phyloP scores from a whole-genome alignment of 2,113 vertebrate species.

The Halichoerus grypus region DNA sequence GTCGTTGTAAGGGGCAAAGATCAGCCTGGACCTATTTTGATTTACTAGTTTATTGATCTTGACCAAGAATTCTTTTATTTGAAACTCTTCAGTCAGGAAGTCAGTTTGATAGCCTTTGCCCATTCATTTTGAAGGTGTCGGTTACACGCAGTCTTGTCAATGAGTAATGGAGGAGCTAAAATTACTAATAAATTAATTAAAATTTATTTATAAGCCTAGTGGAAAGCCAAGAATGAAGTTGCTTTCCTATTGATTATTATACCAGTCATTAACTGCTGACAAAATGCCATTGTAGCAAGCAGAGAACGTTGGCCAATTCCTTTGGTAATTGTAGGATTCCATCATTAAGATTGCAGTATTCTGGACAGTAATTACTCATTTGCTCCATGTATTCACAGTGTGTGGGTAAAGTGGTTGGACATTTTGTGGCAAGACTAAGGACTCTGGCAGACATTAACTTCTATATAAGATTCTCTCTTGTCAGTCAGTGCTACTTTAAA shows the following conservation, averaged over 20 bases:
- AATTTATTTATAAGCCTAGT: constrained; percentile 70
- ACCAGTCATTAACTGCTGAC: constrained; percentile 69
- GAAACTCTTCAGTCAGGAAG: constrained; percentile 74
- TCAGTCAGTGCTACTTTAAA: constrained; percentile 52
- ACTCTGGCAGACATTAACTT: constrained; percentile 65
- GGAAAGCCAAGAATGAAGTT: constrained; percentile 64
- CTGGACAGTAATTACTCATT: constrained; percentile 63
- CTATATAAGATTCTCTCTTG: not conserved
- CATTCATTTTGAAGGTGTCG: constrained; percentile 70
- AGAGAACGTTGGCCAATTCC: constrained; percentile 30
- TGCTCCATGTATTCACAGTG: not conserved
- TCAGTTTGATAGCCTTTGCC: constrained; percentile 73
- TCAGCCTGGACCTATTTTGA: constrained; percentile 61
- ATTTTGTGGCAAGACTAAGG: constrained; percentile 45
- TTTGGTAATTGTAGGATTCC: constrained; percentile 54
- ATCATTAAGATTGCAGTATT: constrained; percentile 46
- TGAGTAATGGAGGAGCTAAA: constrained; percentile 66
- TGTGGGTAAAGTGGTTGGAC: constrained; percentile 33
- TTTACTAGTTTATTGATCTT: constrained; percentile 73
- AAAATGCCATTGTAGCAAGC: constrained; percentile 49
- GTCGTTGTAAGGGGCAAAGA: constrained; percentile 63
- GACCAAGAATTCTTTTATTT: constrained; percentile 75
- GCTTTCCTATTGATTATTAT: constrained; percentile 73
- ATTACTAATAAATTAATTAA: constrained; percentile 80
- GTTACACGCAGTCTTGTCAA: constrained; percentile 43